phyloP scores from a whole-genome alignment of 2,113 vertebrate species.

The Phylloscopus trochiloides region DNA sequence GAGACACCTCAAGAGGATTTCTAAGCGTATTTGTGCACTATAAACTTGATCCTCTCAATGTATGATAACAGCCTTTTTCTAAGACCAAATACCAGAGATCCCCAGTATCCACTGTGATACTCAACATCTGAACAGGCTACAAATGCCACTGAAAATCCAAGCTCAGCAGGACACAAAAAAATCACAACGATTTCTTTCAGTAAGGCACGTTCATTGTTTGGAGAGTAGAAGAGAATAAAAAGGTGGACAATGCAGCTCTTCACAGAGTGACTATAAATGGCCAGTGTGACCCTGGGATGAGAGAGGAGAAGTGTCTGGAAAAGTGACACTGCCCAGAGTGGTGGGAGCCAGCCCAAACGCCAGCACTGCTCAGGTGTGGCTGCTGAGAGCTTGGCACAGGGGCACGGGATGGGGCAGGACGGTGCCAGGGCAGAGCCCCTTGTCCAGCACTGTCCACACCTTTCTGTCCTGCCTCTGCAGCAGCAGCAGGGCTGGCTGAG shows the following conservation, averaged over 20 bases:
- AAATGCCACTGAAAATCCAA: neutral
- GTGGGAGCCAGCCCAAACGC: neutral
- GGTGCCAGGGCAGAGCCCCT: fast-evolving
- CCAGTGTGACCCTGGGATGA: neutral
- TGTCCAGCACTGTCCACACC: neutral
- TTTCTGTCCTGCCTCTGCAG: neutral
- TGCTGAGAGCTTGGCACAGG: fast-evolving
- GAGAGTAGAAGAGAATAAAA: neutral
- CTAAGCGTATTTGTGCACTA: neutral
- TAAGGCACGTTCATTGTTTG: neutral
- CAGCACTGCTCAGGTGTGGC: neutral
- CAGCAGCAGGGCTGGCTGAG: neutral
- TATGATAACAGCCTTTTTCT: neutral
- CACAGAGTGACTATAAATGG: neutral
- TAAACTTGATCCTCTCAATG: neutral
- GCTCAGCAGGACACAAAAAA: neutral
- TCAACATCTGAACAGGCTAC: neutral
- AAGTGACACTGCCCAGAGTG: neutral
- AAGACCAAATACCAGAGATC: neutral
- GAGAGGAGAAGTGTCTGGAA: neutral
- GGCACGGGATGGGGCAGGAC: fast-evolving
- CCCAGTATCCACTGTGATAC: neutral
- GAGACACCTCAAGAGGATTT: neutral
- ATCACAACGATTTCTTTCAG: neutral
- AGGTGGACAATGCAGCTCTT: neutral